A percentile compares a stretch with the other conserved stretches of the same genome.
These are phyloP conservation scores for Pristiophorus japonicus DNA, from an alignment of 2,113 vertebrate species.

Conservation along the genomic window DNA sequence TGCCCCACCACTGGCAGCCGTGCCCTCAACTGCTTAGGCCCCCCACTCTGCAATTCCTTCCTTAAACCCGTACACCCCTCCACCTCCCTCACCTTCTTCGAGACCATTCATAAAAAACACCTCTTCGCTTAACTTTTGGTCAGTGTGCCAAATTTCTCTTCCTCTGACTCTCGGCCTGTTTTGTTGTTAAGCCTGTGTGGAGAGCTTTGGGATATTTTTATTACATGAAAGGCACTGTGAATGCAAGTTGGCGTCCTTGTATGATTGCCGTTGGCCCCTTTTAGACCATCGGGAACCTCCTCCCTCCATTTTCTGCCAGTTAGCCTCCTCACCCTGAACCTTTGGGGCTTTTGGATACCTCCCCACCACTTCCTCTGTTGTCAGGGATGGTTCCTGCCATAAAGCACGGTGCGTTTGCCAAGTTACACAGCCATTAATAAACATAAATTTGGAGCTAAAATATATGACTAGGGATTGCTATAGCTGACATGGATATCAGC, in stretches of 20 bases:
- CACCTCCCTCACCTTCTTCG: background rate
- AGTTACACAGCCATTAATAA: background rate
- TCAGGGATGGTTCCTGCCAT: background rate
- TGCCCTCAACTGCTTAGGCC: background rate
- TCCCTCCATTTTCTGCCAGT: background rate
- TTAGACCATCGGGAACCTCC: background rate
- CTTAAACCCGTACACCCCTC: background rate
- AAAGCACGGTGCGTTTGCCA: background rate
- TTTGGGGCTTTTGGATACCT: background rate
- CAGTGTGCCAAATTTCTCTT: background rate
- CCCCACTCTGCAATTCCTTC: background rate
- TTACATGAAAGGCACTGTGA: background rate
- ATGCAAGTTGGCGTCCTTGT: background rate
- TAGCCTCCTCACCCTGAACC: background rate
- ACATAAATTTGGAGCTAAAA: background rate
- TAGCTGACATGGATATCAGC: background rate
- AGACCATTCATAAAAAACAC: background rate
- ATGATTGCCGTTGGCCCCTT: background rate
- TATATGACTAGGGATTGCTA: background rate
- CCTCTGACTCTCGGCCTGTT: background rate
- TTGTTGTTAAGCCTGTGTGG: background rate
- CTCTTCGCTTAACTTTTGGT: background rate
- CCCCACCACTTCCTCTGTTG: background rate
- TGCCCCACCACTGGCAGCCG: background rate
- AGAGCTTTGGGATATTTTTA: background rate